Evolutionary conservation across 2,113 vertebrate species (phyloP).

Genomic region (Pandion haliaetus): DNA sequence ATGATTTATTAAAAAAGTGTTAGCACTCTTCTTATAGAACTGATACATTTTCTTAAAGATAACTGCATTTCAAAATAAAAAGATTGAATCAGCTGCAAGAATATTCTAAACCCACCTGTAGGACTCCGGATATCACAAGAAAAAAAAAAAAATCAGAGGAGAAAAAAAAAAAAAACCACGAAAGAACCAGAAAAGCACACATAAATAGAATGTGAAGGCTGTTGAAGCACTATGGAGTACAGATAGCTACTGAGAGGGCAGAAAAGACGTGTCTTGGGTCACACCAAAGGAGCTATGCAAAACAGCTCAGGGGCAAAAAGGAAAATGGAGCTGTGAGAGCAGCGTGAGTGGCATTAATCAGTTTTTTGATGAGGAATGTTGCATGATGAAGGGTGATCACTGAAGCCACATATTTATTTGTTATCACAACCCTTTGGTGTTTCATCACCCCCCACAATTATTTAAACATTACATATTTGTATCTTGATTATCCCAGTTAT

Average conservation of each 20-base stretch:
- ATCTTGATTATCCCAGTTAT: not conserved
- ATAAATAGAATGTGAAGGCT: not conserved
- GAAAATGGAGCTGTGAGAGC: not conserved
- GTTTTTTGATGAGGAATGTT: not conserved
- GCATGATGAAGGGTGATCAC: not conserved
- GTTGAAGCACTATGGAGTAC: not conserved
- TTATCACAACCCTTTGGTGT: not conserved
- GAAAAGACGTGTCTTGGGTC: rapidly evolving
- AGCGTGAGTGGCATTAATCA: not conserved
- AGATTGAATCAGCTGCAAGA: not conserved
- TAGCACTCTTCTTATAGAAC: not conserved
- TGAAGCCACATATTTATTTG: not conserved
- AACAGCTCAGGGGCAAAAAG: not conserved
- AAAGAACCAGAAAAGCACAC: not conserved
- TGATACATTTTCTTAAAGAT: not conserved
- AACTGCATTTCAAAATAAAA: conserved; percentile 6
- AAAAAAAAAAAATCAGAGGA: not conserved
- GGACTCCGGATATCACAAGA: not conserved
- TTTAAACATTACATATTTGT: not conserved
- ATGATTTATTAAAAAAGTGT: not conserved
- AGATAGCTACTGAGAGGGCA: not conserved
- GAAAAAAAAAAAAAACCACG: rapidly evolving
- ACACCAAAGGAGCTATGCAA: not conserved
- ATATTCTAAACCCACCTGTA: not conserved
- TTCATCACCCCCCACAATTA: not conserved